Conservation (phyloP, 1,140 invertebrate species). For the Drosophila nannoptera region DNA sequence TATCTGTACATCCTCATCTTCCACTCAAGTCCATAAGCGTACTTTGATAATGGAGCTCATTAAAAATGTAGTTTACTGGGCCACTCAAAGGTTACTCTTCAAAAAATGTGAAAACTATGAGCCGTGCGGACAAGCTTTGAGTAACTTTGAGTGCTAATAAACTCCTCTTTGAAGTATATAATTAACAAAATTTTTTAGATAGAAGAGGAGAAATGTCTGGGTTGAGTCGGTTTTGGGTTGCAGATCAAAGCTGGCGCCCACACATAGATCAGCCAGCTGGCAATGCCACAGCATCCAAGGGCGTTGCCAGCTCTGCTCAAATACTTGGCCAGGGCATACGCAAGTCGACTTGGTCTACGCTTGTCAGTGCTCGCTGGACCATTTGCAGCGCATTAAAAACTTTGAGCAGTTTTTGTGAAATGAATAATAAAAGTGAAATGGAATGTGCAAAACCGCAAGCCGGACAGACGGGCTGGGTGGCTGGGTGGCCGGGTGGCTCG, state of each 20-base stretch:
- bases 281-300: too few species aligned
- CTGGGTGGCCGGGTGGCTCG: neutral
- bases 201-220: too few species aligned
- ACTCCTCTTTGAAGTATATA: neutral
- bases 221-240: too few species aligned
- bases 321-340: constrained; percentile 2
- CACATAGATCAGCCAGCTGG: too few species aligned
- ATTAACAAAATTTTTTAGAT: neutral
- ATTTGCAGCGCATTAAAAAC: constrained; percentile 69
- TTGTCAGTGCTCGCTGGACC: constrained; percentile 21
- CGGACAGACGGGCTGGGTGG: constrained; percentile 7
- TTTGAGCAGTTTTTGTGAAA: constrained; percentile 45
- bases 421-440: constrained; percentile 72
- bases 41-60: constrained; percentile 35
- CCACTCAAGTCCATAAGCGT: constrained; percentile 4
- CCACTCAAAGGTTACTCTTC: neutral
- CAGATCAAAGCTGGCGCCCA: too few species aligned
- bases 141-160: neutral
- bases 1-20: constrained; percentile 2
- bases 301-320: too few species aligned
- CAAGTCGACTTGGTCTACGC: constrained; percentile 5
- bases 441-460: constrained; percentile 61
- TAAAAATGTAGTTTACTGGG: constrained; percentile 27
- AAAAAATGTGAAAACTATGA: neutral
- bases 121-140: neutral